These are phyloP conservation scores for Loripinus fragilis DNA, from an alignment of 2,888 invertebrate species.

Conservation along the genomic window DNA sequence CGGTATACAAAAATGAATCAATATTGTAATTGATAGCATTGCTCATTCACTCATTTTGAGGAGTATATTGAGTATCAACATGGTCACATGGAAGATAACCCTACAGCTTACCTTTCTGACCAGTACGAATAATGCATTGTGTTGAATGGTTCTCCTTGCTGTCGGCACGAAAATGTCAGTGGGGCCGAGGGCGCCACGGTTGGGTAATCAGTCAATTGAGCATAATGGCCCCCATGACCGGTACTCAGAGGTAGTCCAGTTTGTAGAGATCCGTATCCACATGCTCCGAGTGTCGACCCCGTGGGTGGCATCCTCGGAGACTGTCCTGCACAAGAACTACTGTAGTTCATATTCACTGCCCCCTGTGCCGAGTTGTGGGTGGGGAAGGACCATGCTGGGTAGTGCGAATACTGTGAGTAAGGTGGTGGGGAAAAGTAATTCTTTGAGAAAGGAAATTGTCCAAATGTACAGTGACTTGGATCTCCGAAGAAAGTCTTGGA, in stretches of 20 bases:
- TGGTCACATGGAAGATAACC: no score
- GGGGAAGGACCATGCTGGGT: constrained; percentile 69
- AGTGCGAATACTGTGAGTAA: constrained; percentile 73
- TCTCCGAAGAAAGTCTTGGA: constrained; percentile 80
- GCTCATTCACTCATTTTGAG: no score
- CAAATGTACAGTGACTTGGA: constrained; percentile 73
- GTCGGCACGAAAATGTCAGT: constrained; percentile 72
- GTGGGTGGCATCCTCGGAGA: constrained; percentile 56
- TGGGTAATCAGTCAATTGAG: constrained; percentile 74
- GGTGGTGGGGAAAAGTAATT: constrained; percentile 75
- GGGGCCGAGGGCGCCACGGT: constrained; percentile 65
- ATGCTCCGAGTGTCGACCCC: constrained; percentile 57
- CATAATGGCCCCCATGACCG: constrained; percentile 63
- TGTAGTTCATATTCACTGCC: constrained; percentile 70
- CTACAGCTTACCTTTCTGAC: constrained; percentile 63
- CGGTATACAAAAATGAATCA: no score
- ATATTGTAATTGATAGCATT: no score
- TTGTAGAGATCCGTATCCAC: constrained; percentile 63
- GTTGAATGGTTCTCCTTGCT: constrained; percentile 73
- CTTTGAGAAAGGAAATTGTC: constrained; percentile 75
- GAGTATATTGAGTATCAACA: no score
- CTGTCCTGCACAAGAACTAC: constrained; percentile 67
- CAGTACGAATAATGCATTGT: constrained; percentile 76
- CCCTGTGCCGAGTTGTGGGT: constrained; percentile 63
- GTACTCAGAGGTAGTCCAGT: constrained; percentile 70